phyloP scores from a whole-genome alignment of 2,888 invertebrate genomes.

The Scelioninae gen. 2 region DNA sequence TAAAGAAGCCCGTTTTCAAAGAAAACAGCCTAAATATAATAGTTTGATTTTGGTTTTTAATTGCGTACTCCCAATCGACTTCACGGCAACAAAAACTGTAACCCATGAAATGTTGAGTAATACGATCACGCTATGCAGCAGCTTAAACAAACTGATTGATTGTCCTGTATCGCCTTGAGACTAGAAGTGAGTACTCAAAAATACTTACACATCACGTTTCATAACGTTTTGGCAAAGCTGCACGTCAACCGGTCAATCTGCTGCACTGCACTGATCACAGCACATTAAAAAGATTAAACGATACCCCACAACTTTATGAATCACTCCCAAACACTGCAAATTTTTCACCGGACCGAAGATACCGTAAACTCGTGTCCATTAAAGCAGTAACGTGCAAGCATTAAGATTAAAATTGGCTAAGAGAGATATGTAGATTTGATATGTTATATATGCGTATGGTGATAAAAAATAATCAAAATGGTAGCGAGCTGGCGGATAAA shows the following conservation, averaged over 20 bases:
- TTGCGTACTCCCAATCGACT: no score
- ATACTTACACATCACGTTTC: slow-evolving; percentile 30
- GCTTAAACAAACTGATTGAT: no score
- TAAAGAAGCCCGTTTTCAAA: no score
- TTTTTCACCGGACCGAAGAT: neutral
- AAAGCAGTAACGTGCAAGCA: neutral
- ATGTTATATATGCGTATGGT: neutral
- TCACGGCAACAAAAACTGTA: no score
- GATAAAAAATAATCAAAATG: neutral
- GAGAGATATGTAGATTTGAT: neutral
- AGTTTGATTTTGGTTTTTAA: no score
- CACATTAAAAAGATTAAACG: slow-evolving; percentile 16
- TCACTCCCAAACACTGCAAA: slow-evolving; percentile 1
- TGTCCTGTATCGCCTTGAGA: no score
- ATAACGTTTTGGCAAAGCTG: slow-evolving; percentile 34
- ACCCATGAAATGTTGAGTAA: no score
- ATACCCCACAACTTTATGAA: neutral
- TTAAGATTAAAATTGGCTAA: neutral
- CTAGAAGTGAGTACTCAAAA: no score
- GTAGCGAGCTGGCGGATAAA: slow-evolving; percentile 26
- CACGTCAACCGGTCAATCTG: slow-evolving; percentile 8
- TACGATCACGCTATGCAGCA: no score
- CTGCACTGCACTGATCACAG: slow-evolving; percentile 32
- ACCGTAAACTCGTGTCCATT: neutral
- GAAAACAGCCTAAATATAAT: no score